Base-by-base conservation (phyloP, 2,888 invertebrate species). In the Melangyna quadrimaculata region DNA sequence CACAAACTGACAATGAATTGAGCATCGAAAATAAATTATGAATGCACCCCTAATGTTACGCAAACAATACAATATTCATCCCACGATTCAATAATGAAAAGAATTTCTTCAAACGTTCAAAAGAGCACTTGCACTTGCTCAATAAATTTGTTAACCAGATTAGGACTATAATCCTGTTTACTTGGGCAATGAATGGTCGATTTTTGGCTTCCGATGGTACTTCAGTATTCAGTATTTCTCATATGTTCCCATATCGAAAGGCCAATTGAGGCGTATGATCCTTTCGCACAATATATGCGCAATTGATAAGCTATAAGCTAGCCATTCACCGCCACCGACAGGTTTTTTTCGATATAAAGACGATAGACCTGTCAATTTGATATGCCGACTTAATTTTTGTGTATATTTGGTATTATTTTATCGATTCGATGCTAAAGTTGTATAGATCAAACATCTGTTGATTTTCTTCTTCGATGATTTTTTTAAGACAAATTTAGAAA, bases 121-220 rank as follows among this genome's bases (percentile, higher is more conserved):
- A 75, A 80, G 84, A 84, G 65, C 81, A 81, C 86, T 86, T 86
- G 65, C 81, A 81, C 86, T 86, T 86, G 86, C 81, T 63, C 73
- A 63, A 81, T 86, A 80, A 86, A 81, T 86, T 86, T 86, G 81
- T 65, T 81, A 86, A 86, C 81, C 77, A 77, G 86, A 86, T 81
- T 86, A 86, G 81, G 81, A 73, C 69, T 69, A 81, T 81, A 86
- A 86, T 86, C 86, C 86, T 78, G 86, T 81, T 81, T 81, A 81
- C 1, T 27, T 14, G 29, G 48, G 69, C 63, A 86, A 86, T 86
- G 72, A 86, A 81, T 77, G 77, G 86, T 81, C 72, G 81, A 86
- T 81, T 86, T 86, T 86, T 57, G 86, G 86, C 73, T 86, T 69
- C 69, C 35, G 69, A 48, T 37, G 35, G 35, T 37, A 72, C 77